Base-by-base conservation (phyloP, 2,888 invertebrate genomes). In the Tuberolachnus salignus region DNA sequence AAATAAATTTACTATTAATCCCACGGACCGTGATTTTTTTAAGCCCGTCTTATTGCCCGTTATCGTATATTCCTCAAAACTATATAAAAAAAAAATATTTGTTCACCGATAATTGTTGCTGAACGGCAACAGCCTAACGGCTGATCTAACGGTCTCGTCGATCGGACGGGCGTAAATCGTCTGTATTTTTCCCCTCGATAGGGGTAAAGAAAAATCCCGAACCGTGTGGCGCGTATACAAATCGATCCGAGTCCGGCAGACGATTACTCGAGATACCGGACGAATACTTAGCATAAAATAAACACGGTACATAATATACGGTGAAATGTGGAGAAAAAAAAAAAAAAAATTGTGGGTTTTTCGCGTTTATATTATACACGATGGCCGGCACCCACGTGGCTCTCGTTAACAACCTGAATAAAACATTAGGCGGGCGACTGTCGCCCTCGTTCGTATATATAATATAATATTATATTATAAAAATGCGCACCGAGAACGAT, bases 351-450 rank as follows among this genome's bases (percentile, higher is more conserved):
- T 78, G 67, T 69, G 55, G 67, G 78, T 69, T 75, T 51, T 57
- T 19, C 55, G 57, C 66, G 46, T 78, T 69, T 69, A 78, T 78
- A 34, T 34, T 4, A 4, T 34, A 34, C 34, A 34, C 34, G 78
- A 59, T 75, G 55, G 78, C 67, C 78, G 21, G 51, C 34, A 69
- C 78, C 69, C 78, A 61, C 67, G 78, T 78, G 78, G 78, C 78
- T 67, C 78, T 67, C 78, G 59, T 69, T 59, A 78, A 69, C 51
- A 51, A 69, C 69, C 59, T 78, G 78, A 78, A 78, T 78, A 78
- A 78, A 78, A 78, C 78, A 78, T 78, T 69, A 78, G 75, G 59
- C 69, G n/a, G n/a, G 34, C 34, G 78, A 78, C 67, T 57, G 67
- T 78, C 69, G 57, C 67, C 78, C 78, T 69, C 51, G 19, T 16